Conservation (phyloP, 2,888 invertebrate species). For the Ectemnius continuus region DNA sequence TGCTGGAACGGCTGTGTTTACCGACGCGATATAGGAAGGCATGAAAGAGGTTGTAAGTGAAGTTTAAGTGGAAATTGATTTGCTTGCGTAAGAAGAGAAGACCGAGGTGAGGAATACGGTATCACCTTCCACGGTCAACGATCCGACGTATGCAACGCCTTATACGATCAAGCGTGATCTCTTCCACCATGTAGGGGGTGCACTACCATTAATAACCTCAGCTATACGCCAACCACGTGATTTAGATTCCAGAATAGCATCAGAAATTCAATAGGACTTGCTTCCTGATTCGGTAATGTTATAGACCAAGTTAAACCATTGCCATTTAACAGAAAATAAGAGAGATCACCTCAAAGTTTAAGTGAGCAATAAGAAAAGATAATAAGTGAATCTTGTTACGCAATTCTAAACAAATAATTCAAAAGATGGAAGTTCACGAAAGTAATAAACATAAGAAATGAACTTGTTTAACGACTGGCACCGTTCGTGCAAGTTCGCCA, state of each 20-base stretch:
- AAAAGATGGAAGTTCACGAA: too few relatives aligned
- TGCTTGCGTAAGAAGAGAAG: slow-evolving; percentile 61
- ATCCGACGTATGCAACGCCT: slow-evolving; percentile 63
- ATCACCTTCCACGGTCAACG: slow-evolving; percentile 69
- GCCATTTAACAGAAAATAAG: not conserved
- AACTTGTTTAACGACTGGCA: too few relatives aligned
- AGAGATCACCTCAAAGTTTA: too few relatives aligned
- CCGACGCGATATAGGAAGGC: not conserved
- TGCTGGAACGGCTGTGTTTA: slow-evolving; percentile 24
- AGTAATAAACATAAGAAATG: too few relatives aligned
- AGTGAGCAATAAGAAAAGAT: too few relatives aligned
- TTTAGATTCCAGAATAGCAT: too few relatives aligned
- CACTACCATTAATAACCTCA: slow-evolving; percentile 64
- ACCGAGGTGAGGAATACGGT: slow-evolving; percentile 56
- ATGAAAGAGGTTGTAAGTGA: slow-evolving; percentile 42
- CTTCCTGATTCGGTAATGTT: too few relatives aligned
- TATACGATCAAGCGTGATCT: slow-evolving; percentile 65
- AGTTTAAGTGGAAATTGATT: slow-evolving; percentile 64
- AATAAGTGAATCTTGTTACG: too few relatives aligned
- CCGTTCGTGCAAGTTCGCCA: too few relatives aligned
- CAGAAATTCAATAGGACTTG: too few relatives aligned
- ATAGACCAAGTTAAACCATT: slow-evolving; percentile 4
- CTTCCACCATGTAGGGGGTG: slow-evolving; percentile 69
- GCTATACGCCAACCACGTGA: slow-evolving; percentile 40
- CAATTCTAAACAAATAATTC: too few relatives aligned